Conservation (phyloP, 2,888 invertebrate genomes). For the Xanthia icteritia region DNA sequence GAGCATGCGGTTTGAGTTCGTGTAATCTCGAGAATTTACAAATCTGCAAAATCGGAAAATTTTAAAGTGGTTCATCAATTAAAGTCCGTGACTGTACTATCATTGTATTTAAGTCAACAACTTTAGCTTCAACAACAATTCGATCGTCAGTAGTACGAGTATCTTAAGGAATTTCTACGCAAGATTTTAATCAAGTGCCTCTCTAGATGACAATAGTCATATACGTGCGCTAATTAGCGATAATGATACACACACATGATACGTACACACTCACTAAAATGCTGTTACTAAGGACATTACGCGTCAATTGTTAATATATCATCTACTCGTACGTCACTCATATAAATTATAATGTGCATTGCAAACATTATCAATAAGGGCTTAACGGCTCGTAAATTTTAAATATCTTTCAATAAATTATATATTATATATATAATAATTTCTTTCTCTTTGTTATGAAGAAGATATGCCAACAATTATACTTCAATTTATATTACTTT, state of each 20-base stretch:
- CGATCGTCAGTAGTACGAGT: not conserved
- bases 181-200: not conserved
- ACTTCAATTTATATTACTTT: not conserved
- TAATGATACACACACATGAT: not conserved
- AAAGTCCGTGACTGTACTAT: too few relatives aligned
- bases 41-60: too few relatives aligned
- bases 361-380: slow-evolving; percentile 26
- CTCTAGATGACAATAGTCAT: not conserved
- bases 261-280: slow-evolving; percentile 15
- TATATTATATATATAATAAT: too few relatives aligned
- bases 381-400: slow-evolving; percentile 14
- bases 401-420: slow-evolving; percentile 3
- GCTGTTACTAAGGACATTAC: not conserved
- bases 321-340: slow-evolving; percentile 4
- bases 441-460: not conserved
- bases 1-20: too few relatives aligned
- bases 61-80: too few relatives aligned
- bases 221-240: not conserved
- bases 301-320: slow-evolving; percentile 9
- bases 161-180: not conserved
- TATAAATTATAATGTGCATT: not conserved
- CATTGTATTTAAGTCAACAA: too few relatives aligned
- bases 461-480: not conserved
- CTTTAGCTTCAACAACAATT: not conserved
- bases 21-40: too few relatives aligned